Evolutionary conservation across 2,113 vertebrate species (phyloP), one percentile per base, ranked within the genome.

Genomic region (Myocastor coypus): DNA sequence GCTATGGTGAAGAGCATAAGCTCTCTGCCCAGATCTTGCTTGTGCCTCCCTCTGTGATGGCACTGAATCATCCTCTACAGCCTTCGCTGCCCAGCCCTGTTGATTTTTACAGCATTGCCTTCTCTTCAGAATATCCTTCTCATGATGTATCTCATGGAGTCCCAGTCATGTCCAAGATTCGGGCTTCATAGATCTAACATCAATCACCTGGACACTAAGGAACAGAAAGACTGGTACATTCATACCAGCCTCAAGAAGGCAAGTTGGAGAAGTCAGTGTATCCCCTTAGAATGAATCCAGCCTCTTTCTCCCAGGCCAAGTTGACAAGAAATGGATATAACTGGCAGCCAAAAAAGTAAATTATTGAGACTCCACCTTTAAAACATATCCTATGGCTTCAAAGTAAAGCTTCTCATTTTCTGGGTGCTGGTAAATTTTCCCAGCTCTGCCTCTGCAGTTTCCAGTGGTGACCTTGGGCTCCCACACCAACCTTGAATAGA

Each of bases 341-440:
- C 95, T 80, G 73, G 94, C 94, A 92, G 81, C 97, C 71, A 95
- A 97, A 7, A 97, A 96, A 95, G 94, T 88, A 94, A 96, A 97
- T 94, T 95, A 95, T 97, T 95, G 95, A 97, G 88, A 97, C 93
- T 96, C 96, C 97, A 91, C 95, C 96, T 98, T 98, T 97, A 97
- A 98, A 94, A 96, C 94, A 89, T 91, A 97, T 98, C 97, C 97
- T 98, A 95, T 94, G 95, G 95, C 98, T 97, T 97, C 95, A 92
- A 96, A 98, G 97, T 97, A 98, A 98, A 98, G 94, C 96, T 95
- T 87, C 97, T 98, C 98, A 98, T 97, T 98, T 98, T 98, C 97
- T 97, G 96, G 98, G 98, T 87, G 95, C 96, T 91, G 91, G 97
- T 75, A 91, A 96, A 97, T 98, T 97, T 97, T 98, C 97, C 97